Conservation (phyloP, 2,797 vertebrate species). For the Lophotriccus pileatus region DNA sequence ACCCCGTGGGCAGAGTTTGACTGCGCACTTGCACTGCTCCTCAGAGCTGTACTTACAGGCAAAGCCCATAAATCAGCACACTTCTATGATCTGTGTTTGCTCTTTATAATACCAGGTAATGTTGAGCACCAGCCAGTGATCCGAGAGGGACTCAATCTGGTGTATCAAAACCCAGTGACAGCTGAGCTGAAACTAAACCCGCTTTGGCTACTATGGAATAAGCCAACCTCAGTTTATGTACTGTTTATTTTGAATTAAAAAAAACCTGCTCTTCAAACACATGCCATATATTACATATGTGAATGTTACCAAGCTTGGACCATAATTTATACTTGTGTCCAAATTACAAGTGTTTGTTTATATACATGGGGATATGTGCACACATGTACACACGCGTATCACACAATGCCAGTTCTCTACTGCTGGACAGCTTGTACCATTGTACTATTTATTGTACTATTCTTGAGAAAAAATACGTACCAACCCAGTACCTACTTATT, state of each 20-base stretch:
- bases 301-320: not conserved
- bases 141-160: not conserved
- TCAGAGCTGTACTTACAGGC: not conserved
- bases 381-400: not conserved
- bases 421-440: not conserved
- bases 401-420: not conserved
- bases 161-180: not conserved
- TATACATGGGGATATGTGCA: not conserved
- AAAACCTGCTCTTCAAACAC: not conserved
- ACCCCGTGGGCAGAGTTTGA: not conserved
- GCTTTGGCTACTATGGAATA: not conserved
- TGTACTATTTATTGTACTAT: not conserved
- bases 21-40: not conserved
- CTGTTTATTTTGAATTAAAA: not conserved
- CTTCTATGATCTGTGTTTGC: not conserved
- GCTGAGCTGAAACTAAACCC: not conserved
- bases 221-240: not conserved
- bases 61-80: not conserved
- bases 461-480: not conserved
- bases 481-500: not conserved
- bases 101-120: not conserved
- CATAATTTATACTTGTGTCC: not conserved
- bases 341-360: not conserved
- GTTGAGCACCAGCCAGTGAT: not conserved
- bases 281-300: not conserved